Percentiles rank a stretch among this genome's conserved stretches.
Evolutionary conservation across 2,113 vertebrate genomes (phyloP).

Genomic region (Eudyptes chrysolophus): DNA sequence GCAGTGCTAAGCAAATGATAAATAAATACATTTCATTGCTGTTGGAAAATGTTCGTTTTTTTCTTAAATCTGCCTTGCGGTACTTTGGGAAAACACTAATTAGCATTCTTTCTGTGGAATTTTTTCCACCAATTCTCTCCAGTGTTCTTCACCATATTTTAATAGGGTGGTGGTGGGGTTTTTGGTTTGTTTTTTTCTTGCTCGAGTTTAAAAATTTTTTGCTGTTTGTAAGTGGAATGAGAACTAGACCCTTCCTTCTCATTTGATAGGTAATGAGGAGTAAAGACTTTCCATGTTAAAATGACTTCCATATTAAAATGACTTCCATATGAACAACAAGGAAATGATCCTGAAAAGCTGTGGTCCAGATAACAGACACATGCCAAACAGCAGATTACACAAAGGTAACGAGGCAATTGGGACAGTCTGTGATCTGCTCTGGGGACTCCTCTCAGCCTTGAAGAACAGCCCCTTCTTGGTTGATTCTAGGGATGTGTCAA

Average conservation of each 20-base stretch:
- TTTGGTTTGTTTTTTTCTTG: not conserved
- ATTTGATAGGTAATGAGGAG: not conserved
- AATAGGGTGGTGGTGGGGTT: not conserved
- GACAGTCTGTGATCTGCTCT: not conserved
- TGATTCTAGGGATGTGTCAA: not conserved
- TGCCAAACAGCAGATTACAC: not conserved
- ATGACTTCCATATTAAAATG: not conserved
- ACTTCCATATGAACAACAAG: not conserved
- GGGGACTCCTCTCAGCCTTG: not conserved
- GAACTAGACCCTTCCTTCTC: not conserved
- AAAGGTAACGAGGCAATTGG: not conserved
- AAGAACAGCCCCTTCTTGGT: not conserved
- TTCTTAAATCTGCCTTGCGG: not conserved
- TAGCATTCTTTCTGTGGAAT: not conserved
- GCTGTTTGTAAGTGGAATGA: not conserved
- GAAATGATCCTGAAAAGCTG: not conserved
- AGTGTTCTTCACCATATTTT: not conserved
- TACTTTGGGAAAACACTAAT: not conserved
- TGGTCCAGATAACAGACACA: not conserved
- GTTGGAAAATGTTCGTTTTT: not conserved
- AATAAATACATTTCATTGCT: conserved; percentile 17
- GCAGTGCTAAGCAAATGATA: conserved; percentile 26
- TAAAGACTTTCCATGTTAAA: not conserved
- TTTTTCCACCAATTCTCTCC: not conserved
- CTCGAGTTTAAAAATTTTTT: not conserved